Evolutionary conservation across 2,797 vertebrate genomes (phyloP).

Genomic region (Enteromius anoplus): DNA sequence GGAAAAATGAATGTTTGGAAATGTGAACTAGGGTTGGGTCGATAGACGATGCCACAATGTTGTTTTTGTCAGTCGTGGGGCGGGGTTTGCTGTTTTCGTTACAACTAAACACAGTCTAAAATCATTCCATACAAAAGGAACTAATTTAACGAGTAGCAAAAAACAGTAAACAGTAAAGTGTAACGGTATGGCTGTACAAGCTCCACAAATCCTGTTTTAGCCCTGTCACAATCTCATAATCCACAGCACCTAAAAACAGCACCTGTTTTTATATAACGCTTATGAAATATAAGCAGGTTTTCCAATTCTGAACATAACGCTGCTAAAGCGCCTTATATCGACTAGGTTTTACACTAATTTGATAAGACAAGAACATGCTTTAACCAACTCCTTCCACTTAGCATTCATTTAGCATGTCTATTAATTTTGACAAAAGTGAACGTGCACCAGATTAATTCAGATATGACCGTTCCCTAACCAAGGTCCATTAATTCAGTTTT

Average conservation of each 20-base stretch:
- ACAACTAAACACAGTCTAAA: too few species aligned
- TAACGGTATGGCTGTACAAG: neutral
- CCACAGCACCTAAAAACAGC: constrained; percentile 18
- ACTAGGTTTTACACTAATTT: constrained; percentile 57
- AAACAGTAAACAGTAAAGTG: neutral
- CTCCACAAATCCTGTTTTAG: constrained; percentile 4
- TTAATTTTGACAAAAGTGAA: constrained; percentile 60
- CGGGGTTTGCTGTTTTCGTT: too few species aligned
- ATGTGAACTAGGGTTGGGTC: too few species aligned
- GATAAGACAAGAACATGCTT: constrained; percentile 48
- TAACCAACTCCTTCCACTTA: constrained; percentile 35
- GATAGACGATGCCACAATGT: too few species aligned
- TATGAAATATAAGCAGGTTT: constrained; percentile 25
- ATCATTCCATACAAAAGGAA: neutral
- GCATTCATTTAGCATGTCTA: constrained; percentile 56
- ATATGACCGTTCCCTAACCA: constrained; percentile 54
- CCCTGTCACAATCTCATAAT: constrained; percentile 22
- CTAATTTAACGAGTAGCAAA: neutral
- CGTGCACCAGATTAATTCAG: constrained; percentile 47
- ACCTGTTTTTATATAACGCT: constrained; percentile 5
- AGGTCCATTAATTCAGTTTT: constrained; percentile 66
- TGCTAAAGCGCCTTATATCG: constrained; percentile 32
- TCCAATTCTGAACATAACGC: constrained; percentile 7
- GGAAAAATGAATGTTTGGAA: too few species aligned
- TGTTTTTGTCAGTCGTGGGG: too few species aligned